Base-by-base conservation (phyloP, 1,140 invertebrate genomes). In the Lamellibrachia luymesi region DNA sequence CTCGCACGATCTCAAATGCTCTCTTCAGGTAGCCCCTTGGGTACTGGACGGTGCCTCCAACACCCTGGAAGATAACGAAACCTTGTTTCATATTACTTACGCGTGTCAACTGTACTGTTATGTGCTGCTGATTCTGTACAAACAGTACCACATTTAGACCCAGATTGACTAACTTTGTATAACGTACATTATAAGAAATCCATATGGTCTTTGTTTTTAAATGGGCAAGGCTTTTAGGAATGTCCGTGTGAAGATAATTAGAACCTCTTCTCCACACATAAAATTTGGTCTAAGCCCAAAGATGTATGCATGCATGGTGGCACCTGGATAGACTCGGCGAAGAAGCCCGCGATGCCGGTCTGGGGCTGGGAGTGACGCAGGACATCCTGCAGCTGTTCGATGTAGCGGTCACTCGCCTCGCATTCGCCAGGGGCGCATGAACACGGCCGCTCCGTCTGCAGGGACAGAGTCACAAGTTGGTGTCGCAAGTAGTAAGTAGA, bases 321-420 rank as follows among this genome's bases (percentile, higher is more conserved):
- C 93, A 97, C 98, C 96, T 99, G 98, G 94, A 99, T 99, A 5
- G 98, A 98, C 96, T 99, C 99, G 0, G 98, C 98, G 95, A 99
- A 98, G 95, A 99, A 98, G 25, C 97, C 99, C 4, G 98, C 99
- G 50, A 99, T 94, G 95, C 97, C 97, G 13, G 97, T 97, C 93
- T 97, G 97, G 0, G 98, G 98, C 91, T 98, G 95, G 25, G 97
- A 98, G 95, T 98, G 98, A 93, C 97, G 97, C 93, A 99, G 97
- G 2, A 97, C 96, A 95, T 99, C 97, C 94, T 98, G 97, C 27
- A 99, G 97, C 95, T 99, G 98, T 6, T 97, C 97, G 49, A 98
- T 96, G 95, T 99, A 99, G 93, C 97, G 97, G 52, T 98, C 97
- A 7, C 97, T 96, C 0, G 98, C 98, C 91, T 97, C 94, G 95